These are phyloP conservation scores for Lipophrys pholis DNA, from an alignment of 2,113 vertebrate species.

Conservation along the genomic window DNA sequence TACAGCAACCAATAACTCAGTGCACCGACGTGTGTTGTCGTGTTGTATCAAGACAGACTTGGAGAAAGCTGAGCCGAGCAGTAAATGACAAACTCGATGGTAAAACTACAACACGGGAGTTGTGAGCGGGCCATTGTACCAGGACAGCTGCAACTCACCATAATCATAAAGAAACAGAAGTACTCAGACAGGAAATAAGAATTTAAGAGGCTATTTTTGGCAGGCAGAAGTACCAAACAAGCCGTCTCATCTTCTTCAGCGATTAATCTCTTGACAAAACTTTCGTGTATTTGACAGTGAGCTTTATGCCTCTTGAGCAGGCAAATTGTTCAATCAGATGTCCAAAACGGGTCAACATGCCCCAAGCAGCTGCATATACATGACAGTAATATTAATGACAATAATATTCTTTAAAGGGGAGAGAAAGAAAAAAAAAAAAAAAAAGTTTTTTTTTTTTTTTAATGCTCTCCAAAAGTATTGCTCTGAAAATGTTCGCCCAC, in stretches of 20 bases:
- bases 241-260: conserved; percentile 8
- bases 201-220: conserved; percentile 16
- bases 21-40: not conserved
- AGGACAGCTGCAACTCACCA: not conserved
- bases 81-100: conserved; percentile 11
- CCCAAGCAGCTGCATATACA: conserved; percentile 24
- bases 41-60: not conserved
- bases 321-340: not conserved
- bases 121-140: not conserved
- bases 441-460: not conserved
- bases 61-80: not conserved
- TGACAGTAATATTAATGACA: conserved; percentile 6
- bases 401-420: conserved; percentile 3
- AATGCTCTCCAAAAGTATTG: conserved; percentile 32
- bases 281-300: not conserved
- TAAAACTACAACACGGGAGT: not conserved
- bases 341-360: not conserved
- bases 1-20: not conserved
- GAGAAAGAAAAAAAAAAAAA: not conserved
- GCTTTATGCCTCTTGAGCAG: conserved; percentile 1
- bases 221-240: conserved; percentile 20
- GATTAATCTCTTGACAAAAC: conserved; percentile 8
- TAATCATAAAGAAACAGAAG: conserved; percentile 32
- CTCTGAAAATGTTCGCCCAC: conserved; percentile 29
- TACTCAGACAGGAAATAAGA: conserved; percentile 29